These are phyloP conservation scores for Idaea aversata DNA, from an alignment of 2,888 invertebrate genomes.

Conservation along the genomic window DNA sequence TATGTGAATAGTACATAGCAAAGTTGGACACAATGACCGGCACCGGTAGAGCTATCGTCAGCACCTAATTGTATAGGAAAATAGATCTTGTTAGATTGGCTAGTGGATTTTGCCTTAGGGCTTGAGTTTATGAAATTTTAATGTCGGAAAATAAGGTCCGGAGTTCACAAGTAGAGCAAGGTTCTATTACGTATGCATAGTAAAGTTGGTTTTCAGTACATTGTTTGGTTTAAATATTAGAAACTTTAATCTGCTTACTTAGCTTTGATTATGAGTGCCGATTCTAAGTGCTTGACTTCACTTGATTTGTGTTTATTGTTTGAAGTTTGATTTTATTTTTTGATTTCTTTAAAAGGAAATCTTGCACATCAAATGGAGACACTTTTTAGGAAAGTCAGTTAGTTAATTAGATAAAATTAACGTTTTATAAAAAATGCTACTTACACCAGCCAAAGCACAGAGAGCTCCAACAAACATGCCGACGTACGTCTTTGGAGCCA, in stretches of 20 bases:
- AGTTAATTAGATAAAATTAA: too few relatives aligned
- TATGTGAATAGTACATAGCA: slow-evolving; percentile 97
- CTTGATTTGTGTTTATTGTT: background rate
- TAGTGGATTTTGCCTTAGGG: slow-evolving; percentile 16
- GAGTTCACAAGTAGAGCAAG: slow-evolving; percentile 26
- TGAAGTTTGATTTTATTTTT: background rate
- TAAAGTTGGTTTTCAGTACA: slow-evolving; percentile 11
- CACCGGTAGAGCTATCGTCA: slow-evolving; percentile 99
- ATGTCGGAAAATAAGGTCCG: slow-evolving; percentile 26
- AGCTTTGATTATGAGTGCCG: background rate
- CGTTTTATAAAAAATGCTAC: slow-evolving; percentile 35
- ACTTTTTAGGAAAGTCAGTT: too few relatives aligned
- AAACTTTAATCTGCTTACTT: background rate
- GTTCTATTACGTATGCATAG: slow-evolving; percentile 24
- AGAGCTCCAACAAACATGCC: slow-evolving; percentile 99
- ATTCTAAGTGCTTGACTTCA: background rate
- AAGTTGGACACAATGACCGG: slow-evolving; percentile 99
- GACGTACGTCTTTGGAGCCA: slow-evolving; percentile 98
- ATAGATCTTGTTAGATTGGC: slow-evolving; percentile 19
- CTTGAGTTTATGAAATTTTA: slow-evolving; percentile 26
- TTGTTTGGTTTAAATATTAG: slow-evolving; percentile 1
- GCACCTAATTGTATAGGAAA: slow-evolving; percentile 55
- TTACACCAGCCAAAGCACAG: slow-evolving; percentile 98
- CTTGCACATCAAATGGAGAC: too few relatives aligned
- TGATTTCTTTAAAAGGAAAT: too few relatives aligned